These are phyloP conservation scores for Euura saliciscinereae DNA, from an alignment of 1,140 invertebrate genomes.

Conservation along the genomic window DNA sequence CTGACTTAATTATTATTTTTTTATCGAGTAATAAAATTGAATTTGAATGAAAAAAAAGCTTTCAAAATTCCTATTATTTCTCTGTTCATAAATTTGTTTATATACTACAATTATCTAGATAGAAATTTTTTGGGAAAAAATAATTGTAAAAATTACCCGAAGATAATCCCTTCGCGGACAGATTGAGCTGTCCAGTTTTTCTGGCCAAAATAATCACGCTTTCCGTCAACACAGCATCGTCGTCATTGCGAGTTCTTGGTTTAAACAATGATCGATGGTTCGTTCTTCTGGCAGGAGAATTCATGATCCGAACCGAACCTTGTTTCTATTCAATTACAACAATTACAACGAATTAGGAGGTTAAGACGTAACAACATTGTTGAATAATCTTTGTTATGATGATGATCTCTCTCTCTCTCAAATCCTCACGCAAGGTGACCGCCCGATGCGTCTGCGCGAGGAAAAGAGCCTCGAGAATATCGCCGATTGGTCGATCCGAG, in stretches of 20 bases:
- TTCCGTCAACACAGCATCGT: conserved; percentile 69
- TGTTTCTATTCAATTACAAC: not conserved
- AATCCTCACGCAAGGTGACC: too few species aligned
- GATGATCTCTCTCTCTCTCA: too few species aligned
- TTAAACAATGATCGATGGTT: conserved; percentile 70
- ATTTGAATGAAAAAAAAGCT: too few species aligned
- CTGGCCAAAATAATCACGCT: conserved; percentile 78
- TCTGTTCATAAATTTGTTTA: conserved; percentile 9
- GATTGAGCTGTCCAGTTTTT: conserved; percentile 78
- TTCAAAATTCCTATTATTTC: too few species aligned
- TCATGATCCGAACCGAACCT: conserved; percentile 25
- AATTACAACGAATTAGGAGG: not conserved
- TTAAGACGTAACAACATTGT: not conserved
- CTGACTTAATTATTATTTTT: too few species aligned
- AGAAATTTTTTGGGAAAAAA: conserved; percentile 1
- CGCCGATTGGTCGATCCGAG: too few species aligned
- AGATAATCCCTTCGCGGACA: conserved; percentile 74
- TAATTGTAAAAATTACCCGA: conserved; percentile 61
- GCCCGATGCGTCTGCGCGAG: too few species aligned
- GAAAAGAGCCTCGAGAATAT: too few species aligned
- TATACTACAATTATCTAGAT: conserved; percentile 16
- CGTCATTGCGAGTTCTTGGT: conserved; percentile 69
- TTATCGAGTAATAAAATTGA: too few species aligned
- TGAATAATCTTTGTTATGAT: too few species aligned
- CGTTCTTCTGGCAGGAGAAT: conserved; percentile 50